Conservation (phyloP, 2,888 invertebrate genomes). For the Liodrosophila aerea region DNA sequence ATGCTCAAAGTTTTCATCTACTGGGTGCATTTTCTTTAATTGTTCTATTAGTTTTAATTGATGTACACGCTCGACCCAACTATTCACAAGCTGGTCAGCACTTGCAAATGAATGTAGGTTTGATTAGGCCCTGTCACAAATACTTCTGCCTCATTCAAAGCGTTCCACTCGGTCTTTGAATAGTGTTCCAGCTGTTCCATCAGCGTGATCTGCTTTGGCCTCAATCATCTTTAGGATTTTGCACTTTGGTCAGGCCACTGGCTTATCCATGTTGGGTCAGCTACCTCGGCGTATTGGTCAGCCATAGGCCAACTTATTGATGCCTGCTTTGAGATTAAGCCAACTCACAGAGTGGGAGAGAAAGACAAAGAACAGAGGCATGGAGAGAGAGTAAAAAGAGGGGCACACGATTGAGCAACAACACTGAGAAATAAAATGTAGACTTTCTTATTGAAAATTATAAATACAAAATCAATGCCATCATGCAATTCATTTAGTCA, state of each 20-base stretch:
- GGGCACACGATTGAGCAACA: too few species aligned
- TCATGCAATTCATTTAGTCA: too few species aligned
- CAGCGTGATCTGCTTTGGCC: too few species aligned
- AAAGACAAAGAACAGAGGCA: too few species aligned
- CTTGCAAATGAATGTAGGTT: slow-evolving; percentile 55
- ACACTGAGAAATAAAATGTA: too few species aligned
- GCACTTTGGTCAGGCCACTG: not conserved
- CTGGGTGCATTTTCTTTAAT: slow-evolving; percentile 66
- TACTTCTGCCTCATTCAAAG: too few species aligned
- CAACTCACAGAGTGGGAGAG: slow-evolving; percentile 24
- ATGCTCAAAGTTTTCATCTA: slow-evolving; percentile 16
- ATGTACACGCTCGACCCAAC: slow-evolving; percentile 38
- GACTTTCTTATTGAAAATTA: too few species aligned
- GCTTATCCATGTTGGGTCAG: slow-evolving; percentile 44
- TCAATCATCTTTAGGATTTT: too few species aligned
- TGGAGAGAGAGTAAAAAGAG: too few species aligned
- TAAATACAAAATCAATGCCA: too few species aligned
- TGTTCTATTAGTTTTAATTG: slow-evolving; percentile 77
- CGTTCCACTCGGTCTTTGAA: too few species aligned
- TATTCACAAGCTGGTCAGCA: slow-evolving; percentile 19
- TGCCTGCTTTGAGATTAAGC: slow-evolving; percentile 62
- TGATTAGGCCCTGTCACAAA: slow-evolving; percentile 32
- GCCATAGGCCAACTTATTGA: slow-evolving; percentile 62
- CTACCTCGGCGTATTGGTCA: slow-evolving; percentile 51
- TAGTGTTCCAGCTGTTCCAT: too few species aligned